Conservation (phyloP, 2,797 vertebrate species). For the Sebastes miniatus region DNA sequence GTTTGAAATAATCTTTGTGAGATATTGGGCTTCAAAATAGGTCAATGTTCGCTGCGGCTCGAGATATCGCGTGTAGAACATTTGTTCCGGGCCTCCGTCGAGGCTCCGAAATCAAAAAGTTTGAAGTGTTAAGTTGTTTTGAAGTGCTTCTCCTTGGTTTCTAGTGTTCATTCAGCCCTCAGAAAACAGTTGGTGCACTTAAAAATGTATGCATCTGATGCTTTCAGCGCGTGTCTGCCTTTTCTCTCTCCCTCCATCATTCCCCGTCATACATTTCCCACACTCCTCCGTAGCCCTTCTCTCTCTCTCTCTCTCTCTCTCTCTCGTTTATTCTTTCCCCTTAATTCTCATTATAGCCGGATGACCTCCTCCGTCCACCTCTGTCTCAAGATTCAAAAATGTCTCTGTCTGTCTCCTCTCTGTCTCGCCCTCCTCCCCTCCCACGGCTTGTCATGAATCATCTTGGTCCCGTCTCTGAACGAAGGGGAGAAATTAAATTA, state of each 20-base stretch:
- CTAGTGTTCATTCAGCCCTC: conserved; percentile 24
- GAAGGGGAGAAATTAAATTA: conserved; percentile 53
- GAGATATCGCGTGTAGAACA: conserved; percentile 6
- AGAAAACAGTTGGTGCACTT: conserved; percentile 52
- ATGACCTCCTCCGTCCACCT: conserved; percentile 42
- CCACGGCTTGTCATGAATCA: conserved; percentile 47
- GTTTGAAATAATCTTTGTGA: background rate
- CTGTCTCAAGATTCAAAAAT: conserved; percentile 9
- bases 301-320: background rate
- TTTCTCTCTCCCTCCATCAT: background rate
- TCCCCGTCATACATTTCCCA: background rate
- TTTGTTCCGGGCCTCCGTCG: conserved; percentile 35
- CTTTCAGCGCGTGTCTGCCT: background rate
- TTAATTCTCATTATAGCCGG: conserved; percentile 46
- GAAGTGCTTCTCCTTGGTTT: conserved; percentile 34
- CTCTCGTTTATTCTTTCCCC: background rate
- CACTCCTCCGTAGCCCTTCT: background rate
- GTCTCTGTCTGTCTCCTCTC: conserved; percentile 4
- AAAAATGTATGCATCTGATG: conserved; percentile 55
- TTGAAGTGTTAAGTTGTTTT: conserved; percentile 46
- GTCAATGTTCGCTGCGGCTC: conserved; percentile 11
- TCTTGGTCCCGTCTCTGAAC: conserved; percentile 33
- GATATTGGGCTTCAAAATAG: conserved; percentile 8
- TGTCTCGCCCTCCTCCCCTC: conserved; percentile 4
- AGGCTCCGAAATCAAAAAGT: conserved; percentile 25